phyloP scores from a whole-genome alignment of 2,113 vertebrate genomes.

The Ailuropoda melanoleuca region DNA sequence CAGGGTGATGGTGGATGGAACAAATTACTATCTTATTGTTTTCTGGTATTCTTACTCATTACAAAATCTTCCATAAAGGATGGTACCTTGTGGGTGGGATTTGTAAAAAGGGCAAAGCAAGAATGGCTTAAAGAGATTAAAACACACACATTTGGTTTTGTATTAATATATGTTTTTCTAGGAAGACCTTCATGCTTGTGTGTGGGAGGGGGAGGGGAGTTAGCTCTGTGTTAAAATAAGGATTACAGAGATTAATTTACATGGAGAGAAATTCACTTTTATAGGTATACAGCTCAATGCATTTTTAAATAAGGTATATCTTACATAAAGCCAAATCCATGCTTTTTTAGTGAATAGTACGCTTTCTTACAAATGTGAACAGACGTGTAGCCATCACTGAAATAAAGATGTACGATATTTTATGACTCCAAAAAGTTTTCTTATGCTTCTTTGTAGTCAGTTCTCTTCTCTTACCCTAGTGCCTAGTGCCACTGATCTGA shows the following conservation, averaged over 20 bases:
- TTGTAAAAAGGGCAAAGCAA: conserved; percentile 27
- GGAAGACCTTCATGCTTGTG: background rate
- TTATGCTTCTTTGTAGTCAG: background rate
- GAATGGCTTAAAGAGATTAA: conserved; percentile 23
- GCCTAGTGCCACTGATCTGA: background rate
- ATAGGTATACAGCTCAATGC: background rate
- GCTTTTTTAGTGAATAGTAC: background rate
- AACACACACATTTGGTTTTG: background rate
- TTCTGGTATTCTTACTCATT: conserved; percentile 38
- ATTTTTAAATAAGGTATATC: background rate
- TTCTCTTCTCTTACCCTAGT: background rate
- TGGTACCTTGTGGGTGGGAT: conserved; percentile 55
- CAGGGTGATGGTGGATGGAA: conserved; percentile 47
- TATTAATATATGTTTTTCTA: conserved; percentile 33
- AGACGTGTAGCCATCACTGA: background rate
- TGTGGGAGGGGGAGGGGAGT: background rate
- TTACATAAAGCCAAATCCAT: background rate
- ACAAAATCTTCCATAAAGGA: conserved; percentile 45
- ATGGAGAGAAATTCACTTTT: background rate
- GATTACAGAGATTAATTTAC: background rate
- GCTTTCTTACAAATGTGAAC: background rate
- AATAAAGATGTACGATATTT: background rate
- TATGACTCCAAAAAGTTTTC: background rate
- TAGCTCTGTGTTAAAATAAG: background rate
- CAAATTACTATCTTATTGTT: conserved; percentile 67